Conservation (phyloP, 2,888 invertebrate species). For the Chloromyia formosa region DNA sequence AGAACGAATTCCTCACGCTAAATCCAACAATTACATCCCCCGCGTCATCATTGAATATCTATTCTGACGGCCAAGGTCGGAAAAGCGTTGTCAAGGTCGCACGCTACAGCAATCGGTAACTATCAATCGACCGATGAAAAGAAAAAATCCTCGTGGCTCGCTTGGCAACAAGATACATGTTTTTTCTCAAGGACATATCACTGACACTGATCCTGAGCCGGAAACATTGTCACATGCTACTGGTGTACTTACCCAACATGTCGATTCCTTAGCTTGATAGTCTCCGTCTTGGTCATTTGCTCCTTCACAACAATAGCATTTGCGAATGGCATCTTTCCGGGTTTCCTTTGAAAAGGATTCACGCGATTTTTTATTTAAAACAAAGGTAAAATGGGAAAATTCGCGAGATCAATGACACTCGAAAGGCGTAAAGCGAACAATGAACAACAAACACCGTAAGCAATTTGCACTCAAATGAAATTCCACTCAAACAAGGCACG, state of each 20-base stretch:
- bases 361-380: not conserved
- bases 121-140: no score
- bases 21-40: no score
- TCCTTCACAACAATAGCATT: constrained; percentile 61
- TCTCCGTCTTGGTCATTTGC: constrained; percentile 81
- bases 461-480: constrained; percentile 33
- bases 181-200: no score
- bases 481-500: constrained; percentile 9
- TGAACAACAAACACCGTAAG: constrained; percentile 4
- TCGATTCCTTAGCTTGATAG: constrained; percentile 80
- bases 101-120: no score
- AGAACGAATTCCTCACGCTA: no score
- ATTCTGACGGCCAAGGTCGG: constrained; percentile 1
- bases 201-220: no score
- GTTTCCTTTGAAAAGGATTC: not conserved
- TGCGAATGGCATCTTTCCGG: constrained; percentile 44
- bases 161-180: no score
- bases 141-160: no score
- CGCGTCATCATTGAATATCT: no score
- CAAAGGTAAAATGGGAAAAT: not conserved
- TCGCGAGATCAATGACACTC: constrained; percentile 29
- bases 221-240: not conserved
- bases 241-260: constrained; percentile 80
- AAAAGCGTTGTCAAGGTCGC: not conserved
- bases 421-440: not conserved